A percentile compares a stretch with the other conserved stretches of the same genome.
phyloP scores from a whole-genome alignment of 2,797 vertebrate species.

The Naso thynnoides region DNA sequence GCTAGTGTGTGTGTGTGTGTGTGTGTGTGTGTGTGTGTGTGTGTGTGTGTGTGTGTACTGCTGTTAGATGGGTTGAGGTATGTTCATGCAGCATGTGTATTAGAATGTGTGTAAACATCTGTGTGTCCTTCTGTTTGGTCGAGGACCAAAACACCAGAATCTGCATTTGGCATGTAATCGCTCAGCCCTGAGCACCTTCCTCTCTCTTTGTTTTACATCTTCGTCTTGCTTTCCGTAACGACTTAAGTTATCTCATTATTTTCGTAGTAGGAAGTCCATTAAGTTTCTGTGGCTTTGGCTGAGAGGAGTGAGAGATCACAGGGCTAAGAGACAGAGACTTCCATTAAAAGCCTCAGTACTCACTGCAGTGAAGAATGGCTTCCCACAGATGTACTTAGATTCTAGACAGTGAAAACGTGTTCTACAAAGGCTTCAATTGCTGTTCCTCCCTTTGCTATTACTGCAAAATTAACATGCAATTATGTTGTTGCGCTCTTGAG shows the following conservation, averaged over 20 bases:
- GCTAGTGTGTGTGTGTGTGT: constrained; percentile 34
- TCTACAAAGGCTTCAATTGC: constrained; percentile 26
- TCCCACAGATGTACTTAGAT: constrained; percentile 53
- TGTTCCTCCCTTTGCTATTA: not conserved
- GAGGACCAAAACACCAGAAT: constrained; percentile 58
- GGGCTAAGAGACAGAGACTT: constrained; percentile 62
- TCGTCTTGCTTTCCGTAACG: constrained; percentile 58
- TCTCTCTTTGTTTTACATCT: constrained; percentile 55
- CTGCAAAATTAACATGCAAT: not conserved
- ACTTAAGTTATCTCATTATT: constrained; percentile 81
- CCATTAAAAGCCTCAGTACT: constrained; percentile 64
- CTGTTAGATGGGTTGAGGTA: constrained; percentile 33
- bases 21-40: constrained; percentile 46
- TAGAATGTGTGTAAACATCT: constrained; percentile 20
- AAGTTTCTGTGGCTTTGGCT: constrained; percentile 71
- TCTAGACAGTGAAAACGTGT: constrained; percentile 44
- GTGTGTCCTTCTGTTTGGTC: constrained; percentile 32
- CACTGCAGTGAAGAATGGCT: constrained; percentile 54
- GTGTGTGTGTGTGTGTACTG: constrained; percentile 28
- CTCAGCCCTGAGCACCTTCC: constrained; percentile 35
- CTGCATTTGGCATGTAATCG: constrained; percentile 49
- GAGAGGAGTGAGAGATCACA: constrained; percentile 71
- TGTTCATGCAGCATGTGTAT: constrained; percentile 23
- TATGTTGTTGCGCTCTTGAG: constrained; percentile 8
- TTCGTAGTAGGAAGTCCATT: constrained; percentile 78